phyloP scores from a whole-genome alignment of 2,888 invertebrate species.

The Eristalis pertinax region DNA sequence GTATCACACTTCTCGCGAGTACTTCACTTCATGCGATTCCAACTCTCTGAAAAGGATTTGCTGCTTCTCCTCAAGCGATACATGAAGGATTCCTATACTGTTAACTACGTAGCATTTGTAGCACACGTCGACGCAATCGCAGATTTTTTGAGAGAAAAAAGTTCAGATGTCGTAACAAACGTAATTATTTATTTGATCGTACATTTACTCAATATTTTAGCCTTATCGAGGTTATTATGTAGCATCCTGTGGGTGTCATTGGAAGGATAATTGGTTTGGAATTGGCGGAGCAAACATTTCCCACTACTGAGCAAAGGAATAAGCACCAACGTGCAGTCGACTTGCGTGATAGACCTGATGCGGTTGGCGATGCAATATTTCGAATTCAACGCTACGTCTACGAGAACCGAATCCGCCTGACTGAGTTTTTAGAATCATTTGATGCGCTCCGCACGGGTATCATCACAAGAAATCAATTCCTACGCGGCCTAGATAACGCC shows the following conservation, averaged over 20 bases:
- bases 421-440: conserved; percentile 88
- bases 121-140: conserved; percentile 86
- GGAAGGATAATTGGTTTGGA: conserved; percentile 86
- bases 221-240: not conserved
- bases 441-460: conserved; percentile 87
- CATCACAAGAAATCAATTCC: conserved; percentile 87
- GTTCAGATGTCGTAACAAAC: conserved; percentile 82
- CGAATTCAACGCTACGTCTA: conserved; percentile 86
- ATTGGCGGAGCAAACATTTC: conserved; percentile 84
- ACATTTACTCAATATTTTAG: not conserved
- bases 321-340: conserved; percentile 11
- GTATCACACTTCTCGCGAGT: conserved; percentile 89
- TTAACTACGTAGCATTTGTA: conserved; percentile 90
- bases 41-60: conserved; percentile 88
- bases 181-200: conserved; percentile 73
- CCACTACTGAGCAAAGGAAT: conserved; percentile 74
- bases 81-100: conserved; percentile 88
- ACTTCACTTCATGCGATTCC: conserved; percentile 87
- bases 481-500: conserved; percentile 86
- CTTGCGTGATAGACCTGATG: conserved; percentile 74
- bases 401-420: conserved; percentile 85
- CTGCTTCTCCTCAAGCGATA: conserved; percentile 88
- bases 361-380: conserved; percentile 76
- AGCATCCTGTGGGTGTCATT: conserved; percentile 85
- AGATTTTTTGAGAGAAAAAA: conserved; percentile 83